phyloP scores from a whole-genome alignment of 2,113 vertebrate species.

The Amphiprion percula region DNA sequence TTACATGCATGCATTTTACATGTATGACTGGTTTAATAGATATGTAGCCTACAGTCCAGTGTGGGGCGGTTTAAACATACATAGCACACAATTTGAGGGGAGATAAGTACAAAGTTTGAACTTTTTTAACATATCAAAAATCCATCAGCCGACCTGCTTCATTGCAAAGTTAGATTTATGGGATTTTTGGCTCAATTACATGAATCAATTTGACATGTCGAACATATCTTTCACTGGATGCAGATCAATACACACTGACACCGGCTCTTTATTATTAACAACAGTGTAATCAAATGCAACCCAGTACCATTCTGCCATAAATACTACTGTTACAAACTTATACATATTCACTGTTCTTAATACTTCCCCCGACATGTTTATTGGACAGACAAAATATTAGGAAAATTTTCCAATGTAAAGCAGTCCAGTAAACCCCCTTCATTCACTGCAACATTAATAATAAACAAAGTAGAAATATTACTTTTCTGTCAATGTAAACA shows the following conservation, averaged over 20 bases:
- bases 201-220: neutral
- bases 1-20: no score
- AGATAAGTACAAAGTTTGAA: neutral
- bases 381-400: neutral
- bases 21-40: no score
- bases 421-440: neutral
- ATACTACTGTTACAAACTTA: neutral
- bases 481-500: no score
- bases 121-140: neutral
- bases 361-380: neutral
- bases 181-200: neutral
- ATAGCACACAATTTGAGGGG: neutral
- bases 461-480: no score
- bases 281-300: neutral
- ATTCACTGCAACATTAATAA: neutral
- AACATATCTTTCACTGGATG: neutral
- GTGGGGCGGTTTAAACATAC: neutral
- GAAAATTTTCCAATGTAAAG: neutral
- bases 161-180: neutral
- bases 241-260: neutral
- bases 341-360: neutral
- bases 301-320: neutral
- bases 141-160: neutral
- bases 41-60: no score
- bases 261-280: neutral